Conservation (phyloP, 2,888 invertebrate species). For the Lycocerus yunnanus region DNA sequence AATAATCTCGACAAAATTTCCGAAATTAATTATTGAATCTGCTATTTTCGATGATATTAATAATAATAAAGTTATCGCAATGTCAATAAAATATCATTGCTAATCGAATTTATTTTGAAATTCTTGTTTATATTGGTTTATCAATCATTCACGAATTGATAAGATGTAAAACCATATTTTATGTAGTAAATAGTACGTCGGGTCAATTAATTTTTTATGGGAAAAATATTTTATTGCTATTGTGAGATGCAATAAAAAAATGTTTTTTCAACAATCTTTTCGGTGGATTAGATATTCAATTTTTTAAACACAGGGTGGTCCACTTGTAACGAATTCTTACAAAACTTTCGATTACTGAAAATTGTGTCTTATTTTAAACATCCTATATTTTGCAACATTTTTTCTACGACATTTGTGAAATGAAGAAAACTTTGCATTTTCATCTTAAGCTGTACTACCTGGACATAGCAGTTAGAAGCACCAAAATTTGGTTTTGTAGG, state of each 20-base stretch:
- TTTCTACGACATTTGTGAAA: no score
- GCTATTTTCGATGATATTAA: not conserved
- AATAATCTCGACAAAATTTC: not conserved
- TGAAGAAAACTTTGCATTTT: no score
- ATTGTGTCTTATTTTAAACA: no score
- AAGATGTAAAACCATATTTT: not conserved
- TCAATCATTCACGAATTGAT: not conserved
- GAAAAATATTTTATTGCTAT: not conserved
- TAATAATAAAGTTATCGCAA: not conserved
- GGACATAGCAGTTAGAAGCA: no score
- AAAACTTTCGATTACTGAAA: no score
- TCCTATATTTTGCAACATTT: no score
- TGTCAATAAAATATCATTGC: not conserved
- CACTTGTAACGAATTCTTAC: not conserved
- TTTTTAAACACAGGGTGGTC: not conserved
- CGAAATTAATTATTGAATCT: not conserved
- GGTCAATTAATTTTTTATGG: not conserved
- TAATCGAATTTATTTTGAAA: not conserved
- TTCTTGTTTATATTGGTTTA: not conserved
- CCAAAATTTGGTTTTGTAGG: no score
- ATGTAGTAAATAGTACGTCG: no score
- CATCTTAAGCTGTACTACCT: no score
- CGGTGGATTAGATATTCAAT: not conserved
- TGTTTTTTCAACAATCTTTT: not conserved
- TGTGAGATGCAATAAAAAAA: not conserved